These are phyloP conservation scores for Morpho deidamia DNA, from an alignment of 2,888 invertebrate species.

Conservation along the genomic window DNA sequence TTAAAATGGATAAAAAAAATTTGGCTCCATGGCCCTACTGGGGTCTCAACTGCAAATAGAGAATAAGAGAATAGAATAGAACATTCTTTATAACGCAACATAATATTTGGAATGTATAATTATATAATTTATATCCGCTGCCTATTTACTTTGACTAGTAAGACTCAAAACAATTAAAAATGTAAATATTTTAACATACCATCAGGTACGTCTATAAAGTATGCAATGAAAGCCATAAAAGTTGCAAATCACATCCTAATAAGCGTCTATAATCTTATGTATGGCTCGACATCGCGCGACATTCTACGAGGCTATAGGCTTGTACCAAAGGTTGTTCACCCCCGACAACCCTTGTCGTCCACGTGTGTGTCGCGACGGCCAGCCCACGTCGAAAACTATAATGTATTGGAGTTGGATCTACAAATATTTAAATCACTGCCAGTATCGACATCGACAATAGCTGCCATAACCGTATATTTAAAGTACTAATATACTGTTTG, in stretches of 20 bases:
- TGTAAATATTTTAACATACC: background rate
- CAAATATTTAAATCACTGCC: constrained; percentile 1
- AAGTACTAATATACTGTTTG: no score
- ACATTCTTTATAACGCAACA: no score
- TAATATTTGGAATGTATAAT: no score
- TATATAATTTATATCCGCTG: no score
- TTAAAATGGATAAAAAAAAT: no score
- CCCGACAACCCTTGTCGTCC: constrained; percentile 33
- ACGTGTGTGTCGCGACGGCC: constrained; percentile 24
- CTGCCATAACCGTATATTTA: no score
- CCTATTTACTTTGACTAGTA: no score
- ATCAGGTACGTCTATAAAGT: background rate
- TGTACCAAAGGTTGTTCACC: constrained; percentile 38
- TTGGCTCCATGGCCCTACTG: no score
- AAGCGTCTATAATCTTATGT: constrained; percentile 4
- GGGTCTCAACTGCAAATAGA: no score
- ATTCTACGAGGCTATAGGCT: background rate
- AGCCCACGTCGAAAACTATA: constrained; percentile 23
- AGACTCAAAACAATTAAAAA: background rate
- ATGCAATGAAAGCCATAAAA: constrained; percentile 6
- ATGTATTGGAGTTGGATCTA: constrained; percentile 1
- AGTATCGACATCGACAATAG: no score
- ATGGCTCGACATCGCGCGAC: constrained; percentile 8
- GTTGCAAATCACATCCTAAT: constrained; percentile 12
- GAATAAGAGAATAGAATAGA: no score